These are phyloP conservation scores for Leptonema lineaticorne DNA, from an alignment of 1,140 invertebrate species.

Conservation along the genomic window DNA sequence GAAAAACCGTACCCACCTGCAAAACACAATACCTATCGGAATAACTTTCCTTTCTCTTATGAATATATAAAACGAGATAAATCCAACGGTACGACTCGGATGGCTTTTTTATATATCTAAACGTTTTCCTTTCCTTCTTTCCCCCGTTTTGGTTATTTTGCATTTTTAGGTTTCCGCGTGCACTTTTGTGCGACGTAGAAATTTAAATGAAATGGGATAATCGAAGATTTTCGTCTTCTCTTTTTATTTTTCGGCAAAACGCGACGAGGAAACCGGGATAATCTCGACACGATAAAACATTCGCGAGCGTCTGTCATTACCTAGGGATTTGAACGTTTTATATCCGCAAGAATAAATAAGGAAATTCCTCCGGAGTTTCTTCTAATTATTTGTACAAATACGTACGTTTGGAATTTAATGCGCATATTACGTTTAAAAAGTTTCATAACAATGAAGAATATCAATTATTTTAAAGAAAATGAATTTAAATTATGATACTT, in stretches of 20 bases:
- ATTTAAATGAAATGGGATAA: slow-evolving; percentile 41
- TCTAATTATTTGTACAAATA: too few relatives aligned
- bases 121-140: slow-evolving; percentile 39
- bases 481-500: too few relatives aligned
- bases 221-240: slow-evolving; percentile 41
- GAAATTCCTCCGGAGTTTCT: too few relatives aligned
- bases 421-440: too few relatives aligned
- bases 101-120: slow-evolving; percentile 43
- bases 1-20: slow-evolving; percentile 32
- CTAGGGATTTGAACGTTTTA: slow-evolving; percentile 8
- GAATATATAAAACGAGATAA: slow-evolving; percentile 42
- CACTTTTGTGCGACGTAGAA: slow-evolving; percentile 40
- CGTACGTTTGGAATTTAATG: too few relatives aligned
- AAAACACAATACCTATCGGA: slow-evolving; percentile 41
- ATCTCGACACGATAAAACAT: slow-evolving; percentile 31
- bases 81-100: slow-evolving; percentile 40
- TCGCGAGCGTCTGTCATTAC: slow-evolving; percentile 20
- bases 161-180: slow-evolving; percentile 38
- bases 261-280: slow-evolving; percentile 8
- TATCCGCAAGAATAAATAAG: background rate
- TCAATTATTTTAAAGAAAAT: too few relatives aligned
- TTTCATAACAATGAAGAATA: too few relatives aligned
- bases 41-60: slow-evolving; percentile 41
- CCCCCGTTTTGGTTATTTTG: slow-evolving; percentile 38
- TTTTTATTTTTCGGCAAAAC: too few relatives aligned